phyloP scores from a whole-genome alignment of 2,797 vertebrate species.

The Pseudocheirus occidentalis region DNA sequence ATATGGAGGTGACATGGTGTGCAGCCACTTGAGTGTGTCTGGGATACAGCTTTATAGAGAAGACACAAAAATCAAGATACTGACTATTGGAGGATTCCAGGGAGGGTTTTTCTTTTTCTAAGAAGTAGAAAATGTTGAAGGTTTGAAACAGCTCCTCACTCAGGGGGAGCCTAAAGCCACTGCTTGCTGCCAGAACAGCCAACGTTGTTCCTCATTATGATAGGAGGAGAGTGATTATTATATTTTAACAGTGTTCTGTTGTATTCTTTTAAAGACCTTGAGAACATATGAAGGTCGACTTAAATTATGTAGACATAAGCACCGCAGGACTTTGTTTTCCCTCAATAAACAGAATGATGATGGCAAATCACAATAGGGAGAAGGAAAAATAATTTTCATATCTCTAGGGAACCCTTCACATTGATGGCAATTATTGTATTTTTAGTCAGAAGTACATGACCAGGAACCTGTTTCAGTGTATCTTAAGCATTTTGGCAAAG shows the following conservation, averaged over 20 bases:
- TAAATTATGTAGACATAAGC: conserved; percentile 20
- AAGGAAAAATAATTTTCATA: not conserved
- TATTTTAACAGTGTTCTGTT: not conserved
- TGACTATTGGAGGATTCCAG: conserved; percentile 2
- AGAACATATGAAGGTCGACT: not conserved
- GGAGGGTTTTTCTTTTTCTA: conserved; percentile 15
- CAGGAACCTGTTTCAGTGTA: not conserved
- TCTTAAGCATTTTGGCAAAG: conserved; percentile 26
- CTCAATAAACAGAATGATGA: not conserved
- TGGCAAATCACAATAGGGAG: not conserved
- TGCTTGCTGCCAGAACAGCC: not conserved
- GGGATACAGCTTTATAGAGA: not conserved
- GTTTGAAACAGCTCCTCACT: conserved; percentile 29
- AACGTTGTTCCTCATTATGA: conserved; percentile 40
- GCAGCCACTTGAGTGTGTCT: conserved; percentile 21
- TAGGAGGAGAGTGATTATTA: conserved; percentile 24
- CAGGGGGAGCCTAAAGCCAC: not conserved
- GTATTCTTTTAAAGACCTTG: conserved; percentile 21
- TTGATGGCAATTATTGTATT: conserved; percentile 23
- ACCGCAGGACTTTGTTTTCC: conserved; percentile 20
- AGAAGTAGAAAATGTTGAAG: not conserved
- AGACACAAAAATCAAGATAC: not conserved
- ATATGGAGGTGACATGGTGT: not conserved
- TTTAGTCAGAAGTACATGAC: not conserved
- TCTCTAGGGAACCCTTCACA: not conserved